A percentile compares a stretch with the other conserved stretches of the same genome.
phyloP scores from a whole-genome alignment of 2,888 invertebrate species.

The Patella caerulea region DNA sequence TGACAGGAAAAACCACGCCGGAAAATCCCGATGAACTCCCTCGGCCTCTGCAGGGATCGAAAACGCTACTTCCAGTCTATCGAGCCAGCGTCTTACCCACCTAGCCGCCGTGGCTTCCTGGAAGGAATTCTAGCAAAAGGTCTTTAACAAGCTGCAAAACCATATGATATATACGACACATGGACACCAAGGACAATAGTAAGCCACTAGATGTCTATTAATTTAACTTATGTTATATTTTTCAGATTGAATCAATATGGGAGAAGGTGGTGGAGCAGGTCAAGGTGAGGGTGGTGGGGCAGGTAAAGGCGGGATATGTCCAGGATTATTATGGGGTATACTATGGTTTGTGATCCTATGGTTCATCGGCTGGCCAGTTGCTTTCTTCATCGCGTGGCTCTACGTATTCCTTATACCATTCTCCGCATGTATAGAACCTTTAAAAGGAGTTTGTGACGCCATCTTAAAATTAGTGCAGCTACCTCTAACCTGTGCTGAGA shows the following conservation, averaged over 20 bases:
- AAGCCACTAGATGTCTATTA: too few species aligned
- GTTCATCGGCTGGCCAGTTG: constrained; percentile 68
- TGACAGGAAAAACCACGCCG: too few species aligned
- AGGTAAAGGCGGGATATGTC: constrained; percentile 46
- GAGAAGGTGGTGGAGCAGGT: constrained; percentile 44
- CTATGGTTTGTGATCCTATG: constrained; percentile 68
- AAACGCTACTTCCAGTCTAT: too few species aligned
- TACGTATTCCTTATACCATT: constrained; percentile 70
- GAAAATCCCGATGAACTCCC: too few species aligned
- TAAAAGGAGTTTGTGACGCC: constrained; percentile 63
- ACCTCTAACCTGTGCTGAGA: constrained; percentile 64
- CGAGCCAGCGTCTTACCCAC: too few species aligned
- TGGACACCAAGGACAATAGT: too few species aligned
- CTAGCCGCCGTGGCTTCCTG: too few species aligned
- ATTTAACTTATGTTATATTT: too few species aligned
- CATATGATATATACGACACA: too few species aligned
- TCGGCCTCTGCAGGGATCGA: too few species aligned
- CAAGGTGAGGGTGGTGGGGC: constrained; percentile 53
- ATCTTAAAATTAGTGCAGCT: constrained; percentile 65
- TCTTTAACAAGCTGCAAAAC: too few species aligned
- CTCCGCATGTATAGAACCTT: constrained; percentile 57
- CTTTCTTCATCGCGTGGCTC: constrained; percentile 64
- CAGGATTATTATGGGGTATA: constrained; percentile 64
- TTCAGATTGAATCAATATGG: constrained; percentile 27
- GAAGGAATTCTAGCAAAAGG: too few species aligned